Evolutionary conservation across 1,140 invertebrate genomes (phyloP).

Genomic region (Tetramorium alpestre): DNA sequence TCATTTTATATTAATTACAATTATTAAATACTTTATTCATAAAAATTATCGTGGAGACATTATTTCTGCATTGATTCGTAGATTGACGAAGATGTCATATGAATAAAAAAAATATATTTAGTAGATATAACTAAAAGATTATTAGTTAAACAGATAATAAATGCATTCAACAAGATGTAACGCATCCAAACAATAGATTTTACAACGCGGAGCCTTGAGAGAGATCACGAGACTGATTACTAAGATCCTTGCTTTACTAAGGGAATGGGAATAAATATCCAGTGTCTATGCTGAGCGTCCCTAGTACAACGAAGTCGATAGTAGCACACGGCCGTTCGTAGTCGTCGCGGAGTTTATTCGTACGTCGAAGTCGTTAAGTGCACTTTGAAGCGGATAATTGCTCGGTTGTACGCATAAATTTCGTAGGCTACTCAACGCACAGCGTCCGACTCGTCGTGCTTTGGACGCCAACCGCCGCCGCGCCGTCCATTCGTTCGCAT

Average conservation of each 20-base stretch:
- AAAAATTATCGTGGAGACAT: too few species aligned
- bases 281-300: conserved; percentile 41
- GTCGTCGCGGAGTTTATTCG: conserved; percentile 68
- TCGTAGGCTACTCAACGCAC: conserved; percentile 33
- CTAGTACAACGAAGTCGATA: conserved; percentile 33
- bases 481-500: background rate
- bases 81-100: background rate
- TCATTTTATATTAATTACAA: background rate
- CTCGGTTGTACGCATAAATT: conserved; percentile 71
- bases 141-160: conserved; percentile 24
- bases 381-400: conserved; percentile 73
- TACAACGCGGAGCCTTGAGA: background rate
- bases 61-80: background rate
- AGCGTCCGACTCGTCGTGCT: conserved; percentile 5
- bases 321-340: conserved; percentile 32
- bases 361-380: conserved; percentile 73
- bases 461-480: conserved; percentile 1
- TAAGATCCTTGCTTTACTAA: conserved; percentile 13
- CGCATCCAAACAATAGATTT: background rate
- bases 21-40: background rate
- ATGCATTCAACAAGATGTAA: background rate
- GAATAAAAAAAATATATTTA: background rate
- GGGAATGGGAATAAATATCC: conserved; percentile 50
- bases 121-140: conserved; percentile 15
- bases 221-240: conserved; percentile 47